Percentiles rank a stretch among this genome's conserved stretches.
Conservation (phyloP, 2,888 invertebrate species). For the Cryptus viduatorius region DNA sequence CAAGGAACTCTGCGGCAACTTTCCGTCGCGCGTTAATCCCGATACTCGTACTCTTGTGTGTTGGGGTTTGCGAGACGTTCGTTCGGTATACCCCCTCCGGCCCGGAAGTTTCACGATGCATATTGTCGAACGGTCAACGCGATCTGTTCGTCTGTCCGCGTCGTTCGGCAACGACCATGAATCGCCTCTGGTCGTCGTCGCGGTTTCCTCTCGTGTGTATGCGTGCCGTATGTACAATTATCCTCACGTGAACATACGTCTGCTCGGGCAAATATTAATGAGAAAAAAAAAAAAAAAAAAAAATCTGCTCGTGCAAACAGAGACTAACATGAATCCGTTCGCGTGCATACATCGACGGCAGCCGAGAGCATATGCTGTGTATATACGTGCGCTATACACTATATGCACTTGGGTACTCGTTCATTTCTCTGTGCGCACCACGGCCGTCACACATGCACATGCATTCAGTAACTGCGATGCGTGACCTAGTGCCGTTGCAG, state of each 20-base stretch:
- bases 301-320: slow-evolving; percentile 24
- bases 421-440: slow-evolving; percentile 48
- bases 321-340: slow-evolving; percentile 31
- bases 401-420: slow-evolving; percentile 36
- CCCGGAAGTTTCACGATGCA: slow-evolving; percentile 45
- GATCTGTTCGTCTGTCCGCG: slow-evolving; percentile 4
- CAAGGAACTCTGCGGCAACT: slow-evolving; percentile 59
- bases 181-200: slow-evolving; percentile 66
- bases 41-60: slow-evolving; percentile 9
- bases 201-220: slow-evolving; percentile 69
- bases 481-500: slow-evolving; percentile 84
- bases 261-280: slow-evolving; percentile 30
- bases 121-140: slow-evolving; percentile 45
- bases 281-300: slow-evolving; percentile 14
- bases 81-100: slow-evolving; percentile 52
- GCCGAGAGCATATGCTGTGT: slow-evolving; percentile 5
- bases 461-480: slow-evolving; percentile 84
- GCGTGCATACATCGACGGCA: slow-evolving; percentile 60
- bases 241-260: slow-evolving; percentile 17
- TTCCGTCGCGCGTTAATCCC: slow-evolving; percentile 49
- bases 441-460: slow-evolving; percentile 64
- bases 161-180: slow-evolving; percentile 53
- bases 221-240: slow-evolving; percentile 71
- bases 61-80: not conserved
- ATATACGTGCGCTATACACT: not conserved